Evolutionary conservation across 2,888 invertebrate species (phyloP), one percentile per base, ranked within the genome.

Genomic region (Hylaea fasciaria): DNA sequence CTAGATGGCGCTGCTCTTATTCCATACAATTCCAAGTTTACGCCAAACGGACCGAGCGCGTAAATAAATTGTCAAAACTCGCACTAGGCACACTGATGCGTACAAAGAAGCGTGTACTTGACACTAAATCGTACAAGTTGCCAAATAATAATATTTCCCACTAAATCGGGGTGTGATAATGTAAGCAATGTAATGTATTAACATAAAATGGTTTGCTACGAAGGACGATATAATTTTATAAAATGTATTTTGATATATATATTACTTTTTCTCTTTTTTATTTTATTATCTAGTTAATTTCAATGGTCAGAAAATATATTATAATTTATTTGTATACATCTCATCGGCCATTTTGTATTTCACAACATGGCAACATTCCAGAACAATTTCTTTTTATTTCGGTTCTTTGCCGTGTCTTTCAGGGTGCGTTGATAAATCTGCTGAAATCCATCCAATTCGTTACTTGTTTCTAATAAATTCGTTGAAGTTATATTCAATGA

Each of bases 371-470:
- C 84, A 87, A 86, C 83, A 83, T 72, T 64, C 10, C 0, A 54
- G 56, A 68, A 64, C 68, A 78, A 77, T 74, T 74, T 78, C 81
- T 89, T 89, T 89, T 90, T 87, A 83, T 85, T 86, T 89, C 83
- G 88, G 85, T 87, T 89, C 90, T 91, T 89, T 89, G 92, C 92
- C 87, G 91, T 89, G 91, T 92, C 77, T 88, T 82, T 86, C 88
- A 82, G 90, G 92, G 92, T 92, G 89, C 81, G 92, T 92, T 85
- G 78, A 70, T 75, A 72, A 85, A 92, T 92, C 92, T 78, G 73
- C 77, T 73, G 80, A 86, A 86, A 92, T 92, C 92, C 74, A 72
- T 64, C 70, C 77, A 77, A 74, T 73, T 67, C 57, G 65, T 61
- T 53, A 57, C 63, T 70, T 68, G 71, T 70, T 71, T 64, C 57